A percentile compares a stretch with the other conserved stretches of the same genome.
Conservation (phyloP, 2,888 invertebrate species). For the Ptychoptera contaminata region DNA sequence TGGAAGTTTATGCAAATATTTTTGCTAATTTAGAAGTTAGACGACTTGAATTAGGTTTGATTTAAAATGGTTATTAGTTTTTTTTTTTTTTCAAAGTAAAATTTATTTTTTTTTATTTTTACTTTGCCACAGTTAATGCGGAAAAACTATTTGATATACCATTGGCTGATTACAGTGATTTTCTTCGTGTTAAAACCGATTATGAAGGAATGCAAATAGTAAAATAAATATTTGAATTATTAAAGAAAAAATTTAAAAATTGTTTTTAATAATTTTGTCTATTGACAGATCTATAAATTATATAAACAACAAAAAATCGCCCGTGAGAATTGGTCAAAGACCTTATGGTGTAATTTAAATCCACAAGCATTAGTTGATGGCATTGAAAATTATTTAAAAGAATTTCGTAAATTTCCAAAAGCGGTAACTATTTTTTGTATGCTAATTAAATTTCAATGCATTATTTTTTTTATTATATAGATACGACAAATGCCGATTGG, state of each 20-base stretch:
- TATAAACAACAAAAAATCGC: constrained; percentile 64
- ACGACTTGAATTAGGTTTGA: constrained; percentile 32
- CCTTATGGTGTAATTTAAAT: constrained; percentile 75
- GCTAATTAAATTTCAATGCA: background rate
- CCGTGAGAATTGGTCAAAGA: constrained; percentile 69
- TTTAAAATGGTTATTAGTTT: constrained; percentile 5
- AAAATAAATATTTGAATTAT: constrained; percentile 1
- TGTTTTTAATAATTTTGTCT: background rate
- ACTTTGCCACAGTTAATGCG: constrained; percentile 39
- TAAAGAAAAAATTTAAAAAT: background rate
- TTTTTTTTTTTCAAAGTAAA: constrained; percentile 5
- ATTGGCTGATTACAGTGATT: constrained; percentile 66
- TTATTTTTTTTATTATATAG: constrained; percentile 11
- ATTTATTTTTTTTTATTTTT: background rate
- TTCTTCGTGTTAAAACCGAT: constrained; percentile 44
- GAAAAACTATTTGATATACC: constrained; percentile 80
- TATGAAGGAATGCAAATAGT: constrained; percentile 47
- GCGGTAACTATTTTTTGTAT: constrained; percentile 29
- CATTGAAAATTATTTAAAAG: constrained; percentile 69
- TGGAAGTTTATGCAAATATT: constrained; percentile 39
- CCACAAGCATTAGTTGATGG: constrained; percentile 73
- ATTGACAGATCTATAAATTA: constrained; percentile 47
- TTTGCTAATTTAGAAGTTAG: constrained; percentile 51
- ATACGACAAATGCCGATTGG: constrained; percentile 43
- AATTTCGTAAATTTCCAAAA: constrained; percentile 60